A percentile compares a stretch with the other conserved stretches of the same genome.
phyloP scores from a whole-genome alignment of 2,113 vertebrate genomes.

The Calyptomena viridis region DNA sequence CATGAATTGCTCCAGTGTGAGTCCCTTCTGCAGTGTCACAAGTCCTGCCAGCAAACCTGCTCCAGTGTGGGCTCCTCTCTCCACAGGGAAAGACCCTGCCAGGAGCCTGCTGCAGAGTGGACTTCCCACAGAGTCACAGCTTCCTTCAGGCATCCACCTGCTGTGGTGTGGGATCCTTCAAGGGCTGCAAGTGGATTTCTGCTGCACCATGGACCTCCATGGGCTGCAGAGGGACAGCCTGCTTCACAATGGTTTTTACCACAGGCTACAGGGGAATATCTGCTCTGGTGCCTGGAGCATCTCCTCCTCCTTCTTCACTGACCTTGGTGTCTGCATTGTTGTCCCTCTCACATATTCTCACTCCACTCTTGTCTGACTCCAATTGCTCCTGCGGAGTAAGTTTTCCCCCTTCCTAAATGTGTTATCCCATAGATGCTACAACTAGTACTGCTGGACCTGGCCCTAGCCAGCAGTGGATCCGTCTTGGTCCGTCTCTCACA shows the following conservation, averaged over 20 bases:
- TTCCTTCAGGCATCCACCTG: neutral
- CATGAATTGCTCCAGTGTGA: neutral
- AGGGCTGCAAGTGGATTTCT: neutral
- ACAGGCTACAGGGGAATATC: rapidly evolving
- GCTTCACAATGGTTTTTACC: neutral
- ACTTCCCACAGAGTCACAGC: rapidly evolving
- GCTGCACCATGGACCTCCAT: neutral
- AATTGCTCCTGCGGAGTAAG: neutral
- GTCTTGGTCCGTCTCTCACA: neutral
- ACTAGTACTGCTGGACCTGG: neutral
- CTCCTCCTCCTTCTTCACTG: neutral
- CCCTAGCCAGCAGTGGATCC: rapidly evolving
- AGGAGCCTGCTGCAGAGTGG: neutral
- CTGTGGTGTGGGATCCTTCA: neutral
- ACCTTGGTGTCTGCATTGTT: neutral
- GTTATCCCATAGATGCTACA: neutral
- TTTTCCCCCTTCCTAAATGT: neutral
- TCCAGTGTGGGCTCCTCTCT: too few relatives aligned
- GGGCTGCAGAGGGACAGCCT: neutral
- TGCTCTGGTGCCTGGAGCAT: rapidly evolving
- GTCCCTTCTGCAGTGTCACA: neutral
- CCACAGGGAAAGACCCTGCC: neutral
- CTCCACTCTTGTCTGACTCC: neutral
- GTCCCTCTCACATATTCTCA: neutral
- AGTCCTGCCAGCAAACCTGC: neutral